Percentiles rank a stretch among this genome's conserved stretches.
These are phyloP conservation scores for Pitangus sulphuratus DNA, from an alignment of 2,797 vertebrate species.

Conservation along the genomic window DNA sequence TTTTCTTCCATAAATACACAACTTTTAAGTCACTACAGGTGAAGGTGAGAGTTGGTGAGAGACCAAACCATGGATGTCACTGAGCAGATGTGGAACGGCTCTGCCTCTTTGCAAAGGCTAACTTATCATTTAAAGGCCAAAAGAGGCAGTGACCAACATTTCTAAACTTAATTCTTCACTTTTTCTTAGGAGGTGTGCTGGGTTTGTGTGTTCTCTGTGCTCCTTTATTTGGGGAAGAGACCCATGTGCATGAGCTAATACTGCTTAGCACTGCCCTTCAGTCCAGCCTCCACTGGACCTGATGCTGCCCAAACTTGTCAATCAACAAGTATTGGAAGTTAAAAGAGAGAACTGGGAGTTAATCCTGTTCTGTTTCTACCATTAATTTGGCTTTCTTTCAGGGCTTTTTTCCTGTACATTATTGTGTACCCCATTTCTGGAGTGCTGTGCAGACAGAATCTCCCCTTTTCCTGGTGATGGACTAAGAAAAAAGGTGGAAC, in stretches of 20 bases:
- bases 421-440: not conserved
- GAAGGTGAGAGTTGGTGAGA: not conserved
- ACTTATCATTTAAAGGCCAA: not conserved
- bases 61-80: not conserved
- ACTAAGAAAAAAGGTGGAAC: not conserved
- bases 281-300: not conserved
- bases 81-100: not conserved
- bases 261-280: not conserved
- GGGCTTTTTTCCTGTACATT: not conserved
- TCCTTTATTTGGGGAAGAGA: not conserved
- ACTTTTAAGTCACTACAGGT: not conserved
- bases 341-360: not conserved
- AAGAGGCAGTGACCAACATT: not conserved
- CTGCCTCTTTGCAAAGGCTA: not conserved
- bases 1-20: not conserved
- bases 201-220: not conserved
- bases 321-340: not conserved
- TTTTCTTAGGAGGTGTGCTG: not conserved
- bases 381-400: not conserved
- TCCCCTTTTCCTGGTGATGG: not conserved
- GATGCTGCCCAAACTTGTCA: not conserved
- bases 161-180: not conserved
- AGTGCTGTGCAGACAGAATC: not conserved
- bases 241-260: rapidly evolving
- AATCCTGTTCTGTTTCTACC: not conserved